Conservation (phyloP, 2,797 vertebrate genomes). For the Peromyscus eremicus region DNA sequence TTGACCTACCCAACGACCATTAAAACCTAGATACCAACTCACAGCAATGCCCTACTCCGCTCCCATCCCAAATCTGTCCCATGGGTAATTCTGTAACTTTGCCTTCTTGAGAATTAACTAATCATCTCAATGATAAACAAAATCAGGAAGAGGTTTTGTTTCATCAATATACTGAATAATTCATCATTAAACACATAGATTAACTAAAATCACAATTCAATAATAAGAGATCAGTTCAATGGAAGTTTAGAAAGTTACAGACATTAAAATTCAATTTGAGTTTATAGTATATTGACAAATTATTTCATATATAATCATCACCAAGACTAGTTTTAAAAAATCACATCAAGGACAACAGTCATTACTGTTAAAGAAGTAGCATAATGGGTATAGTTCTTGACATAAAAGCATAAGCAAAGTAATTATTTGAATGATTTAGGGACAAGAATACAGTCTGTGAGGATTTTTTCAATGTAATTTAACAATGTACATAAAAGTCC, state of each 20-base stretch:
- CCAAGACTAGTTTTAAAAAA: background rate
- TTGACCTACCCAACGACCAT: no score
- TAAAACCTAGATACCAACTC: background rate
- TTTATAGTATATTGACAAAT: background rate
- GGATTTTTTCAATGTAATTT: background rate
- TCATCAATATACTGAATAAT: background rate
- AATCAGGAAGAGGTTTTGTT: background rate
- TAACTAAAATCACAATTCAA: background rate
- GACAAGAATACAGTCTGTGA: background rate
- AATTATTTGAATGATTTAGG: background rate
- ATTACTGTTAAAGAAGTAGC: rapidly evolving
- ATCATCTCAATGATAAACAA: background rate
- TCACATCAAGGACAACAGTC: background rate
- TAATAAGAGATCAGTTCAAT: background rate
- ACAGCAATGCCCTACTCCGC: background rate
- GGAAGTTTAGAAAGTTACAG: background rate
- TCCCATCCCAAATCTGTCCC: background rate
- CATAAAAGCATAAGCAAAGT: background rate
- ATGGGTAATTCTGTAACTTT: background rate
- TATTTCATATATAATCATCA: background rate
- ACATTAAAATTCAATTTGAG: background rate
- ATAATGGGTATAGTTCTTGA: background rate
- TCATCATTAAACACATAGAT: background rate
- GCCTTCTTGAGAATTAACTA: background rate
- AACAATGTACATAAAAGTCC: background rate